These are phyloP conservation scores for Slavum lentiscoides DNA, from an alignment of 2,888 invertebrate genomes.

Conservation along the genomic window DNA sequence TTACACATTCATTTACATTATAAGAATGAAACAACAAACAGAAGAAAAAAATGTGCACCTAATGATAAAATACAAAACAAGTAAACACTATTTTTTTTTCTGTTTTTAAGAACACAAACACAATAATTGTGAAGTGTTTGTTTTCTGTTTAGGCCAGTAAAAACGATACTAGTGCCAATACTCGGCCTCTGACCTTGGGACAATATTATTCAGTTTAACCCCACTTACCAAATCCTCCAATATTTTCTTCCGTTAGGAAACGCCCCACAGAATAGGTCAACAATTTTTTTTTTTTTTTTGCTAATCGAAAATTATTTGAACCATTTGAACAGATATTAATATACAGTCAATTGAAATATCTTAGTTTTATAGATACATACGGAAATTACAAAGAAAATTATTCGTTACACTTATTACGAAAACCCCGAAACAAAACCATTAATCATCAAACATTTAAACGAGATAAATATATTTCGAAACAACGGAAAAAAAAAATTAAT, in stretches of 20 bases:
- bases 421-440: not conserved
- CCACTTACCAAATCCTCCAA: conserved; percentile 20
- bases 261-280: conserved; percentile 38
- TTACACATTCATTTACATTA: not conserved
- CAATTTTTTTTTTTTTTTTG: conserved; percentile 13
- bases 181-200: conserved; percentile 31
- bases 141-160: conserved; percentile 25
- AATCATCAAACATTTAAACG: not conserved
- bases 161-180: conserved; percentile 36
- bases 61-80: not conserved
- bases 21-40: not conserved
- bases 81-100: not conserved
- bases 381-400: not conserved
- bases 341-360: not conserved
- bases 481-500: not conserved
- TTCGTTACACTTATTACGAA: not conserved
- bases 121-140: not conserved
- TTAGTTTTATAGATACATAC: not conserved
- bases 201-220: conserved; percentile 43
- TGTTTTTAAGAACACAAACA: conserved; percentile 13
- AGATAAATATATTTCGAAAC: not conserved
- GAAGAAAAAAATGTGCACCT: not conserved
- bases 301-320: conserved; percentile 21
- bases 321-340: conserved; percentile 9
- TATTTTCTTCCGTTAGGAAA: conserved; percentile 42